Percentiles rank a stretch among this genome's conserved stretches.
phyloP scores from a whole-genome alignment of 2,113 vertebrate species.

The Chaetorhynchus papuensis region DNA sequence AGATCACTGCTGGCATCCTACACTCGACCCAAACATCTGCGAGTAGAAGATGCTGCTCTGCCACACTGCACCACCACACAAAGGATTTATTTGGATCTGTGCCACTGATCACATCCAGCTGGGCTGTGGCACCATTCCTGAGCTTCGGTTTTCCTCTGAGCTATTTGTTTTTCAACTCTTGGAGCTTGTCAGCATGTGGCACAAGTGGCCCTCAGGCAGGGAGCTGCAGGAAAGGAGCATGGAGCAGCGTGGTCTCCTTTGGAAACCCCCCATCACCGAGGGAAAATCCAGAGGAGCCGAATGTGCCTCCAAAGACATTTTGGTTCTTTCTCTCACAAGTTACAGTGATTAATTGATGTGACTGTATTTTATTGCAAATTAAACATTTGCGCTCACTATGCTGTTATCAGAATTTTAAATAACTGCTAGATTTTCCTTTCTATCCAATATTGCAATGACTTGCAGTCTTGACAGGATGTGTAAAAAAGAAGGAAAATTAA shows the following conservation, averaged over 20 bases:
- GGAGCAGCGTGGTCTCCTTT: not conserved
- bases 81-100: not conserved
- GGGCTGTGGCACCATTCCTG: not conserved
- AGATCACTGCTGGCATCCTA: not conserved
- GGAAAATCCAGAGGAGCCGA: not conserved
- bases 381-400: not conserved
- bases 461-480: not conserved
- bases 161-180: accelerated
- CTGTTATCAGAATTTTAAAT: not conserved
- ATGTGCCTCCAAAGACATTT: not conserved
- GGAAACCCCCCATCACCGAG: not conserved
- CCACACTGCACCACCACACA: not conserved
- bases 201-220: not conserved
- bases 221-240: not conserved
- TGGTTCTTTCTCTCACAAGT: not conserved
- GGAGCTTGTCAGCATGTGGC: not conserved
- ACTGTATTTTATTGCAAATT: not conserved
- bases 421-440: not conserved
- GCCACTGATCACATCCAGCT: not conserved
- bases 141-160: not conserved
- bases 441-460: not conserved
- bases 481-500: not conserved
- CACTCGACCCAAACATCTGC: accelerated
- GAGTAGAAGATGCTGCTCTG: not conserved
- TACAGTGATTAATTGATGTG: not conserved